A percentile compares a stretch with the other conserved stretches of the same genome.
Conservation (phyloP, 2,888 invertebrate genomes). For the Chromoteleia sp. region DNA sequence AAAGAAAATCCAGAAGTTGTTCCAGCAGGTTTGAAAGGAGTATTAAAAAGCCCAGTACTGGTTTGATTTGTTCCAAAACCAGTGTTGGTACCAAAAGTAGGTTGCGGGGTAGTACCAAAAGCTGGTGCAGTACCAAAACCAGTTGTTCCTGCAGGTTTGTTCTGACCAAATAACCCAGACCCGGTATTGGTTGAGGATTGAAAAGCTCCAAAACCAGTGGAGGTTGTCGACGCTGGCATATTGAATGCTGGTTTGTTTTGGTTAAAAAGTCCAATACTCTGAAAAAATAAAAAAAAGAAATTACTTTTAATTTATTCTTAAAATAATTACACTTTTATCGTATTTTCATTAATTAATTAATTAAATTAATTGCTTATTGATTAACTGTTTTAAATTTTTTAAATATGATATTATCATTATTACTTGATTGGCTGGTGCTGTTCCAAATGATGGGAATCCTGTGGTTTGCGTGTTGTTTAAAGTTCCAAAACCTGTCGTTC, state of each 20-base stretch:
- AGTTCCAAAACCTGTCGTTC: slow-evolving; percentile 78
- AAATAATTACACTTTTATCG: too few species aligned
- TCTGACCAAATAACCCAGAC: slow-evolving; percentile 85
- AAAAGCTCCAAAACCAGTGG: slow-evolving; percentile 83
- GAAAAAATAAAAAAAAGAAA: slow-evolving; percentile 6
- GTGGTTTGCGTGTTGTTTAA: slow-evolving; percentile 82
- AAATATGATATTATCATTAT: too few species aligned
- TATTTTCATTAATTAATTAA: too few species aligned
- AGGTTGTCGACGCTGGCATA: slow-evolving; percentile 80
- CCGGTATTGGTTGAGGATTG: slow-evolving; percentile 83
- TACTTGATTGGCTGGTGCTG: slow-evolving; percentile 82
- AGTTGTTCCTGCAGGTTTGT: slow-evolving; percentile 84
- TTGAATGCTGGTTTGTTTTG: slow-evolving; percentile 84
- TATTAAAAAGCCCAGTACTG: slow-evolving; percentile 83
- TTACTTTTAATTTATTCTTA: too few species aligned
- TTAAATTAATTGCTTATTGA: too few species aligned
- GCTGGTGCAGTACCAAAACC: slow-evolving; percentile 83
- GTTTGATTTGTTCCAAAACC: slow-evolving; percentile 81
- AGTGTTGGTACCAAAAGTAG: slow-evolving; percentile 68
- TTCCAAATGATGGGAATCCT: slow-evolving; percentile 83
- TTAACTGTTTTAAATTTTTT: too few species aligned
- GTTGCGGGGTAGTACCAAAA: slow-evolving; percentile 76
- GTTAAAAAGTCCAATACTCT: slow-evolving; percentile 80
- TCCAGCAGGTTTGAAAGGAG: slow-evolving; percentile 84
- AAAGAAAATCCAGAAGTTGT: slow-evolving; percentile 83